Percentiles rank a stretch among this genome's conserved stretches.
Evolutionary conservation across 2,797 vertebrate species (phyloP).

Genomic region (Bovichtus diacanthus): DNA sequence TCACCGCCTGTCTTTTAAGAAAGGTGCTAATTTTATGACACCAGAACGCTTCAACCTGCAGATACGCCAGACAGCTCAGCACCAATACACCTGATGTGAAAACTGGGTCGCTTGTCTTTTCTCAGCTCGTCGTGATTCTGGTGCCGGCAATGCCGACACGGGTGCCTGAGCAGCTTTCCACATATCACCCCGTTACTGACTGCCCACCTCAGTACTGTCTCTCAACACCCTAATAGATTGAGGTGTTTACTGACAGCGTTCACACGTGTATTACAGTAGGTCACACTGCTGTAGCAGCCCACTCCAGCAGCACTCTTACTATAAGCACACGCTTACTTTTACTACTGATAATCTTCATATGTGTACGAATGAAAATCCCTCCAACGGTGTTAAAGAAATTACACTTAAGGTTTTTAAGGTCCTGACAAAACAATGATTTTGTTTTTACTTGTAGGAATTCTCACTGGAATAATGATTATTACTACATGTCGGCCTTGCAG

Average conservation of each 20-base stretch:
- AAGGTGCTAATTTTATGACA: conserved; percentile 86
- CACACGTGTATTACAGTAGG: conserved; percentile 66
- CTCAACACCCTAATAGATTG: conserved; percentile 56
- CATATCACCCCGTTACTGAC: conserved; percentile 51
- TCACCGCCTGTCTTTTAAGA: conserved; percentile 74
- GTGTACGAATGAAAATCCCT: not conserved
- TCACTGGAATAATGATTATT: not conserved
- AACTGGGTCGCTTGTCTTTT: conserved; percentile 19
- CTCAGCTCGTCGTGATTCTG: conserved; percentile 26
- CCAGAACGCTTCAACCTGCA: conserved; percentile 75
- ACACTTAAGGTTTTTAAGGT: not conserved
- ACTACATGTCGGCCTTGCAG: not conserved
- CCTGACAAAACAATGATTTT: not conserved
- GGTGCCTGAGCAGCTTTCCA: conserved; percentile 41
- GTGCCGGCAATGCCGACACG: conserved; percentile 29
- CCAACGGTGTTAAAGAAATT: too few species aligned
- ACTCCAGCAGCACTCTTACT: conserved; percentile 35
- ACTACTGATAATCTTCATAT: conserved; percentile 50
- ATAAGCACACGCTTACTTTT: conserved; percentile 52
- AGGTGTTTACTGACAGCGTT: conserved; percentile 80
- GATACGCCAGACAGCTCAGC: conserved; percentile 69
- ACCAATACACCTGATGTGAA: conserved; percentile 35
- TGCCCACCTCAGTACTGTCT: conserved; percentile 51
- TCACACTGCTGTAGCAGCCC: conserved; percentile 38
- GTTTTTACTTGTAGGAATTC: too few species aligned